Base-by-base conservation (phyloP, 1,140 invertebrate genomes). In the Solen grandis region DNA sequence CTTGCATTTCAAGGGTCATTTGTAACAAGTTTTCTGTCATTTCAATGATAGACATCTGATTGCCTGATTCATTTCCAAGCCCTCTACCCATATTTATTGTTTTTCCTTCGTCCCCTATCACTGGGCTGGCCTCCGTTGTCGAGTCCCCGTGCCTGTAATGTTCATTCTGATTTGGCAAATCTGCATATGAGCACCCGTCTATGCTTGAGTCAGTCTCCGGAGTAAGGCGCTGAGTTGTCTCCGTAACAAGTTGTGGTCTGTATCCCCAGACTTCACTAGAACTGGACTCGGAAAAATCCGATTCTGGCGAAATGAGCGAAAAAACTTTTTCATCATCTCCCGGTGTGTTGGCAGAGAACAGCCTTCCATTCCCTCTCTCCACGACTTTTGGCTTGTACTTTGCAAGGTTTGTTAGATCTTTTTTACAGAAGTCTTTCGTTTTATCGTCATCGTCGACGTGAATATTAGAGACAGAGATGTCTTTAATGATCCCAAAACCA, bases 401-500 rank as follows among this genome's bases (percentile, higher is more conserved):
- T 0, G 46, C 29, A 31, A 79, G 54, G 59, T 69, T 70, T 35
- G 59, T 79, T 1, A 85, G 65, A 70, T 85, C 83, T 76, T 86
- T 86, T 29, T 78, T 72, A 8, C 62, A 22, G 72, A 88, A 88
- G 31, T 83, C 59, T 52, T 81, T 81, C 8, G 84, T 88, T 65
- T 88, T 88, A 57, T 88, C 86, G 8, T 63, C 38, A 50, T 88
- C 87, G 13, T 74, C 54, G 3, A 84, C 57, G 33, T 76, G 57
- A 22, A 88, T 86, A 69, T 88, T 88, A 14, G 81, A 81, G 5
- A 88, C 86, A 27, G 81, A 81, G 1, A 88, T 52, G 63, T 87
- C 83, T 70, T 88, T 88, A 13, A 88, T 86, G 8, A 83, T 35
- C 16, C 87, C 87, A 83, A 88, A 88, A 46, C 75, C 50, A 36